These are phyloP conservation scores for Caenorhabditis remanei DNA, from an alignment of 1,140 invertebrate genomes.

Conservation along the genomic window DNA sequence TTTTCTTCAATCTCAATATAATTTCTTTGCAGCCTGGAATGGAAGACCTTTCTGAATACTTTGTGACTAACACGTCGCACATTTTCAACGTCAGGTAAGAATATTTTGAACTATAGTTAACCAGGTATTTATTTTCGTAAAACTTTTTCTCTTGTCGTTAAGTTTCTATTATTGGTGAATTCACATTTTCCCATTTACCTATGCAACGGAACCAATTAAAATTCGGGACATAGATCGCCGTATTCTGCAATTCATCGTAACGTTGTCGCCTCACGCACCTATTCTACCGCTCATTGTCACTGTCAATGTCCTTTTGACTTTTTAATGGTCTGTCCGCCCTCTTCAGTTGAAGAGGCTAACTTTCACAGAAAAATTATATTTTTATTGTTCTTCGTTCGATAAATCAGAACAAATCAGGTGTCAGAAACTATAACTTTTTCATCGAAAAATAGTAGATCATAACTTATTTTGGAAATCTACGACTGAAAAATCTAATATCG, in stretches of 20 bases:
- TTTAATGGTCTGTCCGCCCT: not conserved
- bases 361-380: no score
- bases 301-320: not conserved
- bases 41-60: not conserved
- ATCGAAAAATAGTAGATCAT: no score
- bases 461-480: no score
- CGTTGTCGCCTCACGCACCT: slow-evolving; percentile 13
- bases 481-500: no score
- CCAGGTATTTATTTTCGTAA: no score
- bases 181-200: not conserved
- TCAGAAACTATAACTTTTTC: no score
- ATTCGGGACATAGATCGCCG: not conserved
- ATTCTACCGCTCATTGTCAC: not conserved
- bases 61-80: not conserved
- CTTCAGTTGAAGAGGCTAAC: not conserved
- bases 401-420: no score
- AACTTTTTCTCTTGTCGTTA: no score
- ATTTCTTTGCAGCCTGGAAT: not conserved
- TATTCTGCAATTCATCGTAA: not conserved
- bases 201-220: slow-evolving; percentile 8
- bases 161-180: not conserved
- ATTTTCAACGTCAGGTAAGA: not conserved
- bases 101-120: no score
- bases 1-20: no score
- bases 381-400: no score